These are phyloP conservation scores for Xestia rhomboidea DNA, from an alignment of 2,888 invertebrate genomes.

Conservation along the genomic window DNA sequence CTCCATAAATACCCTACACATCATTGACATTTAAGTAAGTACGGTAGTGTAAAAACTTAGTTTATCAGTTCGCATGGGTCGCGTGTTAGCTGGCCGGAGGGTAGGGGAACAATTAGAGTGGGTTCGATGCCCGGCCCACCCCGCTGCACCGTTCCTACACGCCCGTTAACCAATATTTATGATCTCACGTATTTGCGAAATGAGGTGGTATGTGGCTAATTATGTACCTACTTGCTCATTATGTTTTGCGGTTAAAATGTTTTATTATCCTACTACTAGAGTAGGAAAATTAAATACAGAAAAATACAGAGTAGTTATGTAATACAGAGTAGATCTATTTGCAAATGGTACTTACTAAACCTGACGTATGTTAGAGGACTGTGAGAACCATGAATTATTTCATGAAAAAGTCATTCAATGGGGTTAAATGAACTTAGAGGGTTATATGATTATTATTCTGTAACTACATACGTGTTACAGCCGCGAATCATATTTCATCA, in stretches of 20 bases:
- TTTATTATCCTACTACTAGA: not conserved
- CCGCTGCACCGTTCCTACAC: constrained; percentile 56
- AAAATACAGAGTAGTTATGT: not conserved
- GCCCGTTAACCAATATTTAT: constrained; percentile 61
- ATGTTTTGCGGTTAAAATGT: constrained; percentile 14
- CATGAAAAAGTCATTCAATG: no score
- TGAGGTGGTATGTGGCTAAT: constrained; percentile 50
- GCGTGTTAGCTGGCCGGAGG: constrained; percentile 54
- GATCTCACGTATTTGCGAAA: constrained; percentile 53
- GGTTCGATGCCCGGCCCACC: constrained; percentile 60
- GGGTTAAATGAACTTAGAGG: no score
- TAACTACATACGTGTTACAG: no score
- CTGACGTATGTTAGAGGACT: not conserved
- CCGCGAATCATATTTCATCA: no score
- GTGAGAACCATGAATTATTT: not conserved
- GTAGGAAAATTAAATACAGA: not conserved
- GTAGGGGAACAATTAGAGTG: constrained; percentile 62
- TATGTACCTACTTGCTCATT: constrained; percentile 28
- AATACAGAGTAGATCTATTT: not conserved
- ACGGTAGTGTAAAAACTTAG: constrained; percentile 45
- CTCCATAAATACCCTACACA: constrained; percentile 1
- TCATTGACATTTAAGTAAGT: constrained; percentile 57
- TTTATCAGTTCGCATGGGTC: constrained; percentile 52
- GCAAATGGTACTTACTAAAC: not conserved
- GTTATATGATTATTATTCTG: no score